phyloP scores from a whole-genome alignment of 2,113 vertebrate genomes.

The Microcebus ravelobensis region DNA sequence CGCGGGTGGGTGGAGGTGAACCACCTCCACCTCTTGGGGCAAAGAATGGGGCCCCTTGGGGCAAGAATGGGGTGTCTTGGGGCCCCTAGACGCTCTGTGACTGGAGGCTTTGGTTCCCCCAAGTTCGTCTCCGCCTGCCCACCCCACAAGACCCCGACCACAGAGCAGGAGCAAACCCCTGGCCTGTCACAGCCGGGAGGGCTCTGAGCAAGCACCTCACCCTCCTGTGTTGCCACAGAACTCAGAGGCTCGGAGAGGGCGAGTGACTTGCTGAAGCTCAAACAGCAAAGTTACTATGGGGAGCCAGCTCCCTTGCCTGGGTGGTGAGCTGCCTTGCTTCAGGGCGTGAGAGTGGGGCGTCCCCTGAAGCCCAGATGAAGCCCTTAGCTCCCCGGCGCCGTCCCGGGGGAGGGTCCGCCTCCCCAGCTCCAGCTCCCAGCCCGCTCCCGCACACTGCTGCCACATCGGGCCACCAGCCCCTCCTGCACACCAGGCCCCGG shows the following conservation, averaged over 20 bases:
- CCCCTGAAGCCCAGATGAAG: not conserved
- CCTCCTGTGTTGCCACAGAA: not conserved
- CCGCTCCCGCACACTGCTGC: not conserved
- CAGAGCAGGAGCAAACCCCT: not conserved
- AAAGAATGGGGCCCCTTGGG: slow-evolving; percentile 59
- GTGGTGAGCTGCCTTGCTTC: not conserved
- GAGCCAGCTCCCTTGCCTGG: not conserved
- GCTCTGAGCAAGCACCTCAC: not conserved
- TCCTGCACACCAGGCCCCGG: not conserved
- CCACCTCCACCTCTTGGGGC: not conserved
- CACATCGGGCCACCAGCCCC: not conserved
- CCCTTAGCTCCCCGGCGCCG: not conserved
- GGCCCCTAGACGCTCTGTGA: slow-evolving; percentile 65
- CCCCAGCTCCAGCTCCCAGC: not conserved
- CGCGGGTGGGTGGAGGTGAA: not conserved
- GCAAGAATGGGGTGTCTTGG: slow-evolving; percentile 48
- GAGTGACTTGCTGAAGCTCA: not conserved
- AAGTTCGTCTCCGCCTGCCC: slow-evolving; percentile 62
- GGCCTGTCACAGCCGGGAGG: not conserved
- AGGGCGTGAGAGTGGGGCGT: not conserved
- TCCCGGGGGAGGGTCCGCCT: too few species aligned
- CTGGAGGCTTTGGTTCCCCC: slow-evolving; percentile 76
- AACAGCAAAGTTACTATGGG: not conserved
- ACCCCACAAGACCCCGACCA: not conserved
- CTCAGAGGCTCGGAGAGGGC: not conserved